Percentiles rank a stretch among this genome's conserved stretches.
Conservation (phyloP, 2,888 invertebrate species). For the Drosophila limbata region DNA sequence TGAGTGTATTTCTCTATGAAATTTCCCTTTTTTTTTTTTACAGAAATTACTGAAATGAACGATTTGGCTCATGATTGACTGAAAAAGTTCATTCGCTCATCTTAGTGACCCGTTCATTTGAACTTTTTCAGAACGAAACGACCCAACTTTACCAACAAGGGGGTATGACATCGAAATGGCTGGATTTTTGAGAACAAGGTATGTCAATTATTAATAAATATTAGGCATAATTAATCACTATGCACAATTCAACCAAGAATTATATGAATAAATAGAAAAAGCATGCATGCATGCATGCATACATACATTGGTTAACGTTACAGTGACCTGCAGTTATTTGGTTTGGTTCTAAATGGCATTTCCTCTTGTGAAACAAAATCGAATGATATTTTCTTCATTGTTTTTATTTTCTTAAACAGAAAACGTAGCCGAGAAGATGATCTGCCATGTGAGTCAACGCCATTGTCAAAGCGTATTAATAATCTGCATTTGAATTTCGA, state of each 20-base stretch:
- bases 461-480: constrained; percentile 95
- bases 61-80: too few relatives aligned
- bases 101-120: too few relatives aligned
- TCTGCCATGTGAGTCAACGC: constrained; percentile 90
- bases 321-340: constrained; percentile 51
- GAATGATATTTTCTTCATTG: not conserved
- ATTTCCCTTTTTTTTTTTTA: too few relatives aligned
- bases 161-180: constrained; percentile 69
- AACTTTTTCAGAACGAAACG: too few relatives aligned
- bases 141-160: too few relatives aligned
- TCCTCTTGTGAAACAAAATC: not conserved
- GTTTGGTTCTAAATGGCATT: constrained; percentile 6
- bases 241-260: constrained; percentile 16
- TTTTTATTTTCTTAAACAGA: constrained; percentile 85
- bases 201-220: constrained; percentile 3
- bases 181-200: constrained; percentile 80
- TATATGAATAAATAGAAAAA: constrained; percentile 10
- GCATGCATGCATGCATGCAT: not conserved
- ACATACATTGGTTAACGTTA: constrained; percentile 15
- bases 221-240: not conserved
- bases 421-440: constrained; percentile 93
- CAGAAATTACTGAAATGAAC: too few relatives aligned
- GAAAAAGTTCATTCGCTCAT: too few relatives aligned
- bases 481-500: constrained; percentile 90
- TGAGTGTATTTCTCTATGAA: too few relatives aligned